Conservation (phyloP, 2,797 vertebrate species). For the Adelosebastes latens region DNA sequence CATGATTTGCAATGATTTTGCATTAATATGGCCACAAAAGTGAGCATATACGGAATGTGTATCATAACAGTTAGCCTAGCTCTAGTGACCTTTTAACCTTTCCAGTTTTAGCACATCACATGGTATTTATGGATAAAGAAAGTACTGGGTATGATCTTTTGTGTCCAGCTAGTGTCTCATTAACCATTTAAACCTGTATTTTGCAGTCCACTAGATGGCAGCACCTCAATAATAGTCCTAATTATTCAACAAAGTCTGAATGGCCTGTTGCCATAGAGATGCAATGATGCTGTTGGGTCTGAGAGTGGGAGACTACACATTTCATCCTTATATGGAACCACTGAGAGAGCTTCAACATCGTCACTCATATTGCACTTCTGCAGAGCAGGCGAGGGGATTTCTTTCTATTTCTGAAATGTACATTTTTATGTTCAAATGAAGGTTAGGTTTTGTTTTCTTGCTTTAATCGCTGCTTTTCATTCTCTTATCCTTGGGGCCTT, state of each 20-base stretch:
- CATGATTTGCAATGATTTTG: not conserved
- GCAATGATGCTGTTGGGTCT: slow-evolving; percentile 55
- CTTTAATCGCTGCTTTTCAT: not conserved
- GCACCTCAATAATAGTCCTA: slow-evolving; percentile 25
- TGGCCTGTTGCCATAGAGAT: slow-evolving; percentile 72
- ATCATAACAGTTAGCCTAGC: not conserved
- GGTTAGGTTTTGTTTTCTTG: slow-evolving; percentile 11
- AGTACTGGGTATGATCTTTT: not conserved
- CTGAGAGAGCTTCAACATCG: slow-evolving; percentile 22
- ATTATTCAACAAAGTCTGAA: slow-evolving; percentile 22
- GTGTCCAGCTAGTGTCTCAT: not conserved
- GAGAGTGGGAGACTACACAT: slow-evolving; percentile 26
- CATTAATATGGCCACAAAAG: too few relatives aligned
- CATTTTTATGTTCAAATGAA: slow-evolving; percentile 23
- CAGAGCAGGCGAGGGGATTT: slow-evolving; percentile 23
- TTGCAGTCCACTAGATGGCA: slow-evolving; percentile 70
- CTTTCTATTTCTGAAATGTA: slow-evolving; percentile 46
- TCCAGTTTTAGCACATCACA: not conserved
- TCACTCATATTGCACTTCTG: slow-evolving; percentile 42
- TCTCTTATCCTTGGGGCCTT: not conserved
- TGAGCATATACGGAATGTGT: not conserved
- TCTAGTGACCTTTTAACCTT: not conserved
- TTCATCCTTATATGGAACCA: slow-evolving; percentile 68
- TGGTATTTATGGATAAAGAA: not conserved
- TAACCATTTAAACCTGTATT: not conserved